Evolutionary conservation across 35 echinoderm and acorn worm genomes (phyloP).

Genomic region (Holothuria glaberrima): DNA sequence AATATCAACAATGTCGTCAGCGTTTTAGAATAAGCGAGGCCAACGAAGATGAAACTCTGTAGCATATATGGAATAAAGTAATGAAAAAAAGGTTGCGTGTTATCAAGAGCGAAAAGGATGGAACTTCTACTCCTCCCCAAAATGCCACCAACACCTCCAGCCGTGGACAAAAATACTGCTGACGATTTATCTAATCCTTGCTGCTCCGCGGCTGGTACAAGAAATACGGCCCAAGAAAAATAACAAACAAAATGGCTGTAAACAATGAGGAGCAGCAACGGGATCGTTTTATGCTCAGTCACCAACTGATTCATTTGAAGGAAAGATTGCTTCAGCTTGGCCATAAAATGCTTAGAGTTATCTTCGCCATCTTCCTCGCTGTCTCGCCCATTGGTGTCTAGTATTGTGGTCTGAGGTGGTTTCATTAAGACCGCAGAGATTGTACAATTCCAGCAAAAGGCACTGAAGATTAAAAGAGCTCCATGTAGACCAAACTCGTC

Average conservation of each 20-base stretch:
- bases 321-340: too few relatives aligned
- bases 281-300: background rate
- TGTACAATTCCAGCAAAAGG: conserved; percentile 7
- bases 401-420: background rate
- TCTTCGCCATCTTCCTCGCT: too few relatives aligned
- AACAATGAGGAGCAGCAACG: background rate
- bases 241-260: conserved; percentile 1
- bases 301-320: too few relatives aligned
- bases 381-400: too few relatives aligned
- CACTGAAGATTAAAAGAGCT: background rate
- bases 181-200: background rate
- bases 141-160: conserved; percentile 5
- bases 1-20: background rate
- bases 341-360: too few relatives aligned
- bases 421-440: background rate
- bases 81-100: background rate
- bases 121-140: background rate
- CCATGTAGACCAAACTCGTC: background rate
- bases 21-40: background rate
- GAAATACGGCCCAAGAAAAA: conserved; percentile 16
- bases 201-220: background rate
- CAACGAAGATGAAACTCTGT: background rate
- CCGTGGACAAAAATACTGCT: background rate
- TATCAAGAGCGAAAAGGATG: background rate
- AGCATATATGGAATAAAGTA: background rate